Evolutionary conservation across 2,888 invertebrate species (phyloP).

Genomic region (Hetaerina titia): DNA sequence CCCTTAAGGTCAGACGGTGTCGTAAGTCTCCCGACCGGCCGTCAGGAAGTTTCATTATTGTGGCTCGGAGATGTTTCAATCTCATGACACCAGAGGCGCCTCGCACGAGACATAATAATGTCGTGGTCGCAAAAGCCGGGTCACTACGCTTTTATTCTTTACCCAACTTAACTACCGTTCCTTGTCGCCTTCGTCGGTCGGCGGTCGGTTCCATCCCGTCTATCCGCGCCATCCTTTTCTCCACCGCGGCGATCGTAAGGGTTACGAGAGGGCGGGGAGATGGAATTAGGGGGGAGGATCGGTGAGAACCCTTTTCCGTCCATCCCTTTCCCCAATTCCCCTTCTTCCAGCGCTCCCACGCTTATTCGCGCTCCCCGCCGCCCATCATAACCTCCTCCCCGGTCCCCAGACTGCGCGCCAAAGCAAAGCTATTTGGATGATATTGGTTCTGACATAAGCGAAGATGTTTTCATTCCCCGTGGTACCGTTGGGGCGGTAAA

Average conservation of each 20-base stretch:
- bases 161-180: neutral
- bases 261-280: neutral
- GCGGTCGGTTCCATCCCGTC: neutral
- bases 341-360: neutral
- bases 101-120: neutral
- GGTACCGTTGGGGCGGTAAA: neutral
- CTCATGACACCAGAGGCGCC: neutral
- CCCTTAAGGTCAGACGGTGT: neutral
- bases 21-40: neutral
- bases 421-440: slow-evolving; percentile 60
- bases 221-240: no score
- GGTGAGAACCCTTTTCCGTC: neutral
- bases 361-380: neutral
- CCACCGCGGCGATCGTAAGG: neutral
- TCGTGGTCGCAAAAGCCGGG: neutral
- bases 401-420: neutral
- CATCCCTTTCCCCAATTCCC: neutral
- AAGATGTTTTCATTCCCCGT: slow-evolving; percentile 16
- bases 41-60: neutral
- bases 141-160: neutral
- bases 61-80: neutral
- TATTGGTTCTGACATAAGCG: slow-evolving; percentile 28
- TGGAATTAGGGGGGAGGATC: neutral
- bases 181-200: neutral
- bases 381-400: neutral